Conservation (phyloP, 2,888 invertebrate genomes). For the Drosophila differens region DNA sequence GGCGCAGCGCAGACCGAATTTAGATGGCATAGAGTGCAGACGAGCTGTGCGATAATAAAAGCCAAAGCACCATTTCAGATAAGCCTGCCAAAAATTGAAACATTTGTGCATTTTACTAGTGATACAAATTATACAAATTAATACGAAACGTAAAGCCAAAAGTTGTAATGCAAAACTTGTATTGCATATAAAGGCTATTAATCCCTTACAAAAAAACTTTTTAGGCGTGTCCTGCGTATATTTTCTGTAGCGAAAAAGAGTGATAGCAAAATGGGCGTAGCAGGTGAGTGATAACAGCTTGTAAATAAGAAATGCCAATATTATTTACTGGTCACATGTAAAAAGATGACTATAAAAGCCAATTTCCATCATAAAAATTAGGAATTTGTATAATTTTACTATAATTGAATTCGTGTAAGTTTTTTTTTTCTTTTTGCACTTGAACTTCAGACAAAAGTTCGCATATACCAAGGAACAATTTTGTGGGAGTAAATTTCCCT, state of each 20-base stretch:
- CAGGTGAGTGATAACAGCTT: slow-evolving; percentile 61
- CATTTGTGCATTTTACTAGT: not conserved
- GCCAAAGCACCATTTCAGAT: slow-evolving; percentile 21
- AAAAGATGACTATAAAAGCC: accelerated
- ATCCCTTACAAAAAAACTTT: not conserved
- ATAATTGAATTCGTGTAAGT: slow-evolving; percentile 20
- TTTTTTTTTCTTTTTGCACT: slow-evolving; percentile 60
- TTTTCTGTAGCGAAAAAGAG: slow-evolving; percentile 28
- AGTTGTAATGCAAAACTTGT: not conserved
- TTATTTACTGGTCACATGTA: no score
- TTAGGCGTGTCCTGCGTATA: slow-evolving; percentile 47
- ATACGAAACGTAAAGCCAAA: not conserved
- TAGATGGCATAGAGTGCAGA: slow-evolving; percentile 53
- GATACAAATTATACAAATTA: not conserved
- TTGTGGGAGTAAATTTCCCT: slow-evolving; percentile 64
- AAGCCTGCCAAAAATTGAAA: slow-evolving; percentile 20
- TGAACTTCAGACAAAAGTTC: slow-evolving; percentile 74
- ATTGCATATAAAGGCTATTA: not conserved
- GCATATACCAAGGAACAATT: slow-evolving; percentile 58
- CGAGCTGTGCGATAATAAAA: slow-evolving; percentile 39
- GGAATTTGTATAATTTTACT: slow-evolving; percentile 7
- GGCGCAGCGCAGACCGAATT: slow-evolving; percentile 50
- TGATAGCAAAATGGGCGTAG: slow-evolving; percentile 56
- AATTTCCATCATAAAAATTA: not conserved
- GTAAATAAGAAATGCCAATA: not conserved